Evolutionary conservation across 2,113 vertebrate species (phyloP), one percentile per base, ranked within the genome.

Genomic region (Alethe castanea): DNA sequence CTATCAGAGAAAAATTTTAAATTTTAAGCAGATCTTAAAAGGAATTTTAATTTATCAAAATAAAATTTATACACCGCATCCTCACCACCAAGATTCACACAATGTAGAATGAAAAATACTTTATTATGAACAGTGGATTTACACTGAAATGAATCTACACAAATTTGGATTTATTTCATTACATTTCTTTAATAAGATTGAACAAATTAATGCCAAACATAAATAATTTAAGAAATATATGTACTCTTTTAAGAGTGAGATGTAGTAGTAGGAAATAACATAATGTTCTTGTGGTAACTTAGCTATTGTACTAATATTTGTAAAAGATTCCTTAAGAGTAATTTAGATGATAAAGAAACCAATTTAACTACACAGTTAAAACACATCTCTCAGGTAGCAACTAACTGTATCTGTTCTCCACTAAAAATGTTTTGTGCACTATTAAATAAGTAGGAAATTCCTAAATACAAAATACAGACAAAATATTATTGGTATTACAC

Each of bases 401-500:
- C 33, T 61, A 81, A 52, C 11, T 52, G 20, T 40, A 44, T 48
- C n/a, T 59, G 31, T 48, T 29, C 9, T 44, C 13, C 47, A 45
- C 91, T 64, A 69, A 95, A 97, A 92, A 50, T 88, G 8, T 71
- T 91, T 74, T 20, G 25, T 71, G n/a, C 85, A 11, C 44, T 90
- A 66, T 83, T 60, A 76, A 69, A 86, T 22, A 83, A 44, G n/a
- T 56, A 77, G 40, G n/a, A 94, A 90, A 77, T 61, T 87, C 47
- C 61, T 82, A 48, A 62, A 66, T 33, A 67, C 24, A 76, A 90
- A 91, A 19, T 44, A 74, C 9, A 38, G 86, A 62, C 42, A 89
- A 91, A 96, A 89, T 92, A 81, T 35, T 65, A 52, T 90, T 90
- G 74, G 36, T 81, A 72, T 91, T 76, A 83, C 67, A 91, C 60